A percentile compares a stretch with the other conserved stretches of the same genome.
Conservation (phyloP, 2,797 vertebrate species). For the Cirrhinus molitorella region DNA sequence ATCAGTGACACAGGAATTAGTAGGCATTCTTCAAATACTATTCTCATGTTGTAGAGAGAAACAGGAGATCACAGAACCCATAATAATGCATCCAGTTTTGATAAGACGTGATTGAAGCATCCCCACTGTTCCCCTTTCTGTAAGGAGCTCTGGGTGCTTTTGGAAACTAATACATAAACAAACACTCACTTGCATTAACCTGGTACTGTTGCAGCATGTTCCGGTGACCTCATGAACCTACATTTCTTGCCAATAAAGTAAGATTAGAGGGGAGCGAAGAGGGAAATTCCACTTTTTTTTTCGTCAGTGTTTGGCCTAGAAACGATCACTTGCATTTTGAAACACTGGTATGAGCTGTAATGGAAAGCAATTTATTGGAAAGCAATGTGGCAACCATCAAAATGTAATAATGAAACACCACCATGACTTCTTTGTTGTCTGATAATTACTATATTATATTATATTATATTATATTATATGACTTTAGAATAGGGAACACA, state of each 20-base stretch:
- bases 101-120: constrained; percentile 73
- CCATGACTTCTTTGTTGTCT: background rate
- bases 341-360: constrained; percentile 20
- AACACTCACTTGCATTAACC: background rate
- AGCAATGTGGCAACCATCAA: constrained; percentile 9
- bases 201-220: constrained; percentile 30
- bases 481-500: no score
- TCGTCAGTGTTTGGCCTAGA: constrained; percentile 17
- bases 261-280: background rate
- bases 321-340: background rate
- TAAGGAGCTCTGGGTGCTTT: constrained; percentile 53
- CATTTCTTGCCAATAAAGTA: background rate
- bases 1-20: constrained; percentile 2
- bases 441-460: background rate
- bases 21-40: constrained; percentile 40
- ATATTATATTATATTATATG: background rate
- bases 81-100: constrained; percentile 73
- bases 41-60: constrained; percentile 71
- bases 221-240: background rate
- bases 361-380: background rate
- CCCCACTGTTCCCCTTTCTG: constrained; percentile 42
- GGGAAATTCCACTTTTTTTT: constrained; percentile 21
- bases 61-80: constrained; percentile 74
- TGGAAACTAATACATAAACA: constrained; percentile 1
- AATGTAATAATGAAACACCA: background rate